A percentile compares a stretch with the other conserved stretches of the same genome.
Evolutionary conservation across 53 echinoderm and acorn worm genomes (phyloP).

Genomic region (Luidia sarsii): DNA sequence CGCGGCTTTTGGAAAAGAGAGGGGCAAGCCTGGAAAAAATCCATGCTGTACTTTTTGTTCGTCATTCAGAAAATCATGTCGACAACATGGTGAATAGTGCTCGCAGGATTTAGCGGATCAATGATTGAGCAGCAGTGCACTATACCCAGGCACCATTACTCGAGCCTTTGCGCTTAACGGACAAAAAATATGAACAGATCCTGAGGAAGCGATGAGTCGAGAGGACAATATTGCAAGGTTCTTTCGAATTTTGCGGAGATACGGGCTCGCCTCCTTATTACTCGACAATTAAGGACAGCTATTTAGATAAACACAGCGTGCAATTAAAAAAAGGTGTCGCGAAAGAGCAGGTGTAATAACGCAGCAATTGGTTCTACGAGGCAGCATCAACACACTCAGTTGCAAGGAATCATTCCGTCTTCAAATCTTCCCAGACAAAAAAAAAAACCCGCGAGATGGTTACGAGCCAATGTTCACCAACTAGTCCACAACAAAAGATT

Average conservation of each 20-base stretch:
- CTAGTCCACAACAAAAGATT: conserved; percentile 20
- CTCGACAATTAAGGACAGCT: no score
- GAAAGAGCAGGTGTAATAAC: conserved; percentile 27
- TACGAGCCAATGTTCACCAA: no score
- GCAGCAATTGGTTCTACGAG: not conserved
- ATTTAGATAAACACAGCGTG: conserved; percentile 25
- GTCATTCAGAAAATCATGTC: conserved; percentile 41
- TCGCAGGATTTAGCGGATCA: conserved; percentile 36
- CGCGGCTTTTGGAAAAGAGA: not conserved
- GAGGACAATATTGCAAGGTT: conserved; percentile 28
- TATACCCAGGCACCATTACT: no score
- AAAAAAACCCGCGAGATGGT: no score
- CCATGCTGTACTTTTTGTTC: conserved; percentile 29
- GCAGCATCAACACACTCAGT: conserved; percentile 17
- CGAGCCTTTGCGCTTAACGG: no score
- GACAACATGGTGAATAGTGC: conserved; percentile 6
- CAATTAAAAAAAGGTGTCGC: conserved; percentile 34
- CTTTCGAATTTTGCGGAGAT: conserved; percentile 27
- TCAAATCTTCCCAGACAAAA: no score
- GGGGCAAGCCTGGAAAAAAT: conserved; percentile 3
- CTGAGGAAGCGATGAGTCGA: no score
- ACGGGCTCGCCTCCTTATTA: conserved; percentile 3
- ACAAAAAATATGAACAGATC: no score
- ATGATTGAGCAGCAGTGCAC: not conserved
- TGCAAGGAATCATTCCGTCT: not conserved